Conservation (phyloP, 2,797 vertebrate species). For the Phoxinus dragarum region DNA sequence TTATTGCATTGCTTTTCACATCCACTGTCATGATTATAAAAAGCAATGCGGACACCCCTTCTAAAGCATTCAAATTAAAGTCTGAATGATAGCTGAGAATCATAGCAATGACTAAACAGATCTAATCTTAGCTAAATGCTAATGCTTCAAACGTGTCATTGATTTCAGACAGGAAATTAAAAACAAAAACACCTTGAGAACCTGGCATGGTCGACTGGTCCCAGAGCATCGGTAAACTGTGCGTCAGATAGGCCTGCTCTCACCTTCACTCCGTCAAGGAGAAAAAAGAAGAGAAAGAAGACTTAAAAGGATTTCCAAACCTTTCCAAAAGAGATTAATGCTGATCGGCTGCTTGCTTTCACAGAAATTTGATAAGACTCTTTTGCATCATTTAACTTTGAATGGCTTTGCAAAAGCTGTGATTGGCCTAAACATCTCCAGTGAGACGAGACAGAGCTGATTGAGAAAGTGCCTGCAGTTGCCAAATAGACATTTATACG, state of each 20-base stretch:
- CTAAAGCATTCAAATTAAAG: not conserved
- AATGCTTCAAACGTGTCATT: not conserved
- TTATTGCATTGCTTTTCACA: not conserved
- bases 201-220: conserved; percentile 3
- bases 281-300: conserved; percentile 19
- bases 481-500: conserved; percentile 40
- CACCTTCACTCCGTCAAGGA: conserved; percentile 36
- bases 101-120: not conserved
- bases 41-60: conserved; percentile 2
- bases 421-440: conserved; percentile 26
- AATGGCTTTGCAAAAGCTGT: conserved; percentile 38
- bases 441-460: conserved; percentile 6
- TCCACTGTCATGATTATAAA: not conserved
- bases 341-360: conserved; percentile 39
- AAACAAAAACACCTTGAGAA: conserved; percentile 32
- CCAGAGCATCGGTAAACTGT: not conserved
- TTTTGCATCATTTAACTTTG: conserved; percentile 44
- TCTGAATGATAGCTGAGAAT: not conserved
- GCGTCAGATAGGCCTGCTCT: conserved; percentile 1
- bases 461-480: conserved; percentile 11
- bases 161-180: conserved; percentile 11
- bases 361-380: conserved; percentile 40
- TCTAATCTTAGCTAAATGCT: not conserved
- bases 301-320: conserved; percentile 33
- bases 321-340: conserved; percentile 44